Evolutionary conservation across 2,888 invertebrate genomes (phyloP), one percentile per base, ranked within the genome.

Genomic region (Ochropleura plecta): DNA sequence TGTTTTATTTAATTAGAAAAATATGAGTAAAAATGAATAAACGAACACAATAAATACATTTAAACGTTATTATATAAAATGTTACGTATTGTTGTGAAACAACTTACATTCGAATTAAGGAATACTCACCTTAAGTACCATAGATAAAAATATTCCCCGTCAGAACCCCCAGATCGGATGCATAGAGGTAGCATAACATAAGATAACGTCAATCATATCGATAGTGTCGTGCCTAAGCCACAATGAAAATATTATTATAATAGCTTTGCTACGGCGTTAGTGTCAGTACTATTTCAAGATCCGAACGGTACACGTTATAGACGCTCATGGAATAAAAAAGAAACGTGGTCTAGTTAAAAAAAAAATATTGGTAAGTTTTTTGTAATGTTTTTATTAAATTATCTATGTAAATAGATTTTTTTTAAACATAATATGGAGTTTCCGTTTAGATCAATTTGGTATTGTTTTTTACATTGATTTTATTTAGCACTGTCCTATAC

Each of bases 141-240:
- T 20, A 60, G 64, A 65, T 72, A 62, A 53, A 7, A 66, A 62
- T 70, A 60, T 51, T 40, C 51, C 46, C 18, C 14, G 16, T 55
- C 55, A 78, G 42, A 78, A 64, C 62, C 59, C 51, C 20, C 70
- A 74, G 67, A 79, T 78, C 59, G 7, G 65, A 48, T 73, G 69
- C 62, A 72, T 57, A 70, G 44, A 79, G 66, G 63, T 65, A 55
- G 66, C 69, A 44, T 70, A 49, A 40, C 44, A n/a, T 44, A 51
- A 20, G 86, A 86, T 86, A 86, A 83, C 83, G 87, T 86, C 87
- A 85, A 85, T 86, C 86, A 78, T 20, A 68, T 65, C 69, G 87
- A 86, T 87, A 87, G 60, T 42, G 64, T 49, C 60, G 64, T 57
- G 64, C 42, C 67, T 73, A 60, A 59, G 53, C 16, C 63, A 51